Conservation (phyloP, 2,797 vertebrate genomes). For the Taenioides sp. region DNA sequence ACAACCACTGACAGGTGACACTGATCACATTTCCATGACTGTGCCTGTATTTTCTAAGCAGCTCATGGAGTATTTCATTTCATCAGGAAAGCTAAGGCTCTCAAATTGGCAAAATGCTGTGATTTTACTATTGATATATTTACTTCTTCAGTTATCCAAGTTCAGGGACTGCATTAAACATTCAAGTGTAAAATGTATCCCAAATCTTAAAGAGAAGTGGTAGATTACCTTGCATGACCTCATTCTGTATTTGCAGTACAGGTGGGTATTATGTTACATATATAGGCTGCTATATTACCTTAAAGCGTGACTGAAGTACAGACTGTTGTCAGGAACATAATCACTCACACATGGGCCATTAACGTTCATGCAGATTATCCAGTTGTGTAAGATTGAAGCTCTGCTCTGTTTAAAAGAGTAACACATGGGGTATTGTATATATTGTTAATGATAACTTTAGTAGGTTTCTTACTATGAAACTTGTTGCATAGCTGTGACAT, state of each 20-base stretch:
- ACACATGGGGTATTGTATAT: slow-evolving; percentile 66
- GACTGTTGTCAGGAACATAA: slow-evolving; percentile 63
- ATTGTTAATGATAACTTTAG: slow-evolving; percentile 49
- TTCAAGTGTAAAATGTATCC: not conserved
- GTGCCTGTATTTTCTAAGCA: not conserved
- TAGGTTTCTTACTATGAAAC: slow-evolving; percentile 56
- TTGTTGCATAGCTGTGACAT: slow-evolving; percentile 52
- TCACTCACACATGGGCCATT: slow-evolving; percentile 48
- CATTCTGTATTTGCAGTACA: not conserved
- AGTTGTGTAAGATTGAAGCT: slow-evolving; percentile 49
- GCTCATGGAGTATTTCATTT: not conserved
- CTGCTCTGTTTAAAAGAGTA: slow-evolving; percentile 74
- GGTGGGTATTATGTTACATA: not conserved
- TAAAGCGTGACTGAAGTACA: slow-evolving; percentile 53
- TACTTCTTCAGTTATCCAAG: not conserved
- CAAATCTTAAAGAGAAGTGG: not conserved
- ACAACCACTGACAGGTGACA: not conserved
- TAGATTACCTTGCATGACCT: not conserved
- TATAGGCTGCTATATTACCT: slow-evolving; percentile 20
- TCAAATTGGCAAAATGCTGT: not conserved
- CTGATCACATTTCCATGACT: too few relatives aligned
- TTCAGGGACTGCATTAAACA: not conserved
- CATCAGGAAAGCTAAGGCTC: not conserved
- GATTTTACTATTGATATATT: not conserved
- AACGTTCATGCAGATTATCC: slow-evolving; percentile 51